Evolutionary conservation across 1,140 invertebrate species (phyloP).

Genomic region (Probaryconus sp.): DNA sequence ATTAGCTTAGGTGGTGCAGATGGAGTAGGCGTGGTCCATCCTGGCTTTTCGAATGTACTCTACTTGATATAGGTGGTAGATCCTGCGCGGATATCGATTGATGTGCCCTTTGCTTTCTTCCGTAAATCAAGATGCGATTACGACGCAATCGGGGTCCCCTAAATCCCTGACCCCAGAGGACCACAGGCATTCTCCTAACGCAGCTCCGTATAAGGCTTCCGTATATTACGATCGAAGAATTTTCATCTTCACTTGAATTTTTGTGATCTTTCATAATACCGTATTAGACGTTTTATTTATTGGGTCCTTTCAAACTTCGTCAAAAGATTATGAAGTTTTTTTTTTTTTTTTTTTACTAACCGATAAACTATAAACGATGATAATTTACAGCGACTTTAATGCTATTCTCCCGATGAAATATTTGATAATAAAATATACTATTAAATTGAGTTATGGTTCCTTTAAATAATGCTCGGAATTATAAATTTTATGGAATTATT

Average conservation of each 20-base stretch:
- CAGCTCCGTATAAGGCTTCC: not conserved
- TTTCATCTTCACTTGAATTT: not conserved
- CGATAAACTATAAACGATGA: no score
- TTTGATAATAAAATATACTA: no score
- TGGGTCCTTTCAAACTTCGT: no score
- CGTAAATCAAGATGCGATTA: constrained; percentile 74
- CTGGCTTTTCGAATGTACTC: constrained; percentile 39
- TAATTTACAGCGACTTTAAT: no score
- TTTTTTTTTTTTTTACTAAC: no score
- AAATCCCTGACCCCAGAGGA: constrained; percentile 12
- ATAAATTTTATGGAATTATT: no score
- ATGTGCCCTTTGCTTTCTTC: constrained; percentile 61
- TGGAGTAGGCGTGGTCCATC: constrained; percentile 68
- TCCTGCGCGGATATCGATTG: constrained; percentile 40
- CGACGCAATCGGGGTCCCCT: constrained; percentile 52
- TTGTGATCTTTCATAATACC: not conserved
- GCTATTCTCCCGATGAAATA: no score
- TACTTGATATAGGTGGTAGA: constrained; percentile 38
- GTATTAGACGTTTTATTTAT: no score
- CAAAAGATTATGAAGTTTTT: no score
- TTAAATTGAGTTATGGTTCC: no score
- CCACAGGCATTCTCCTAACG: not conserved
- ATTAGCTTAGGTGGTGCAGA: constrained; percentile 67
- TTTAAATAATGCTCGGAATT: no score
- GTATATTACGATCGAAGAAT: not conserved